A percentile compares a stretch with the other conserved stretches of the same genome.
phyloP scores from a whole-genome alignment of 2,113 vertebrate species.

The Syrrhaptes paradoxus region DNA sequence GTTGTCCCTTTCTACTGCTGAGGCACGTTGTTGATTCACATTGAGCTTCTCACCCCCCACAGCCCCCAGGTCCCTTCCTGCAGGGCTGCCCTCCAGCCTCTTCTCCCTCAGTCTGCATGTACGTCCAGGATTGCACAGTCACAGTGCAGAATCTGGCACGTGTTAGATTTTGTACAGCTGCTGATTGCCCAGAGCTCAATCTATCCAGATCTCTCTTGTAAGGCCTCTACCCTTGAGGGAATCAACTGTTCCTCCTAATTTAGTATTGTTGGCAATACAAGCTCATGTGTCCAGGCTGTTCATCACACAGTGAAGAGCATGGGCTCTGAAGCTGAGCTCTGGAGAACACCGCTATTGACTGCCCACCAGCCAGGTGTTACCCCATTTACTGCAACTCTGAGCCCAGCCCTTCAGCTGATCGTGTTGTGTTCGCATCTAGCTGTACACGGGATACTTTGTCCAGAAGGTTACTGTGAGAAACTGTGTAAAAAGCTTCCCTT shows the following conservation, averaged over 20 bases:
- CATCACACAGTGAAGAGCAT: not conserved
- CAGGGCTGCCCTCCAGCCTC: not conserved
- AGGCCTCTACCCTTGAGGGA: too few relatives aligned
- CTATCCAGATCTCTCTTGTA: too few relatives aligned
- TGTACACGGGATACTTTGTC: not conserved
- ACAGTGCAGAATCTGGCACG: not conserved
- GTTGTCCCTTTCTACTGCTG: too few relatives aligned
- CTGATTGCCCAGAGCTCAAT: too few relatives aligned
- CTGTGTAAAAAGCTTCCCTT: not conserved
- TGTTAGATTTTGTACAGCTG: too few relatives aligned
- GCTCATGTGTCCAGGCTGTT: not conserved
- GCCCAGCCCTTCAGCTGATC: not conserved
- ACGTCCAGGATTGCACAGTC: not conserved
- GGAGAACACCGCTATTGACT: not conserved
- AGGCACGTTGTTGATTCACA: too few relatives aligned
- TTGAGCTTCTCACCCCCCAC: not conserved
- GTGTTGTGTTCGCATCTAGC: accelerated
- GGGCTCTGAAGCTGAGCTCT: not conserved
- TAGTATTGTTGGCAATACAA: not conserved
- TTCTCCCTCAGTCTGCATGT: accelerated
- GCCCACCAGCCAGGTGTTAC: not conserved
- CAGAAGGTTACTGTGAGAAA: not conserved
- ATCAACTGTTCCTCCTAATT: too few relatives aligned
- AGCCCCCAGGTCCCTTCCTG: not conserved
- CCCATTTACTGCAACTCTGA: not conserved